Percentiles rank a stretch among this genome's conserved stretches.
These are phyloP conservation scores for Plebejus melissa DNA, from an alignment of 2,888 invertebrate genomes.

Conservation along the genomic window DNA sequence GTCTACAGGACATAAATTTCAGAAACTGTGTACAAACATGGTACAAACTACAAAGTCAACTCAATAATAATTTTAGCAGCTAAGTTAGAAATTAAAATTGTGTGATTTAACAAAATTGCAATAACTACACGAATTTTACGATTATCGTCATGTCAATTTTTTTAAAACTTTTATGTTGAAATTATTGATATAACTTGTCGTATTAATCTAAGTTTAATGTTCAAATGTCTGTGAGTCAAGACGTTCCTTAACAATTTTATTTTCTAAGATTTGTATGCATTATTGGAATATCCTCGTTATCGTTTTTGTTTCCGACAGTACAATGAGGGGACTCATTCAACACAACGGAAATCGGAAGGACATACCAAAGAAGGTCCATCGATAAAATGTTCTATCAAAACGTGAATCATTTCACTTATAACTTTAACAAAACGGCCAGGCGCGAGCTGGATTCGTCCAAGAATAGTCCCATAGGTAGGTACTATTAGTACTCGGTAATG, in stretches of 20 bases:
- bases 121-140: too few species aligned
- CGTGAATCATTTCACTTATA: conserved; percentile 21
- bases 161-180: too few species aligned
- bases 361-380: conserved; percentile 2
- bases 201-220: too few species aligned
- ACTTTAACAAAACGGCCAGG: background rate
- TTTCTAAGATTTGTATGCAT: background rate
- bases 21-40: too few species aligned
- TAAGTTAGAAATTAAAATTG: too few species aligned
- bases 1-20: background rate
- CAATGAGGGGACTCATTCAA: background rate
- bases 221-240: too few species aligned
- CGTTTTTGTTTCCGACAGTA: conserved; percentile 6
- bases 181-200: too few species aligned
- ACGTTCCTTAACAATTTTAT: background rate
- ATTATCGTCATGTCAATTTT: too few species aligned
- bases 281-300: background rate
- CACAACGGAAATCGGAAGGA: conserved; percentile 15
- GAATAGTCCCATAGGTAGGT: background rate
- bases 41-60: too few species aligned
- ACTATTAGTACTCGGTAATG: background rate
- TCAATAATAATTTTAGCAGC: too few species aligned
- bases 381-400: conserved; percentile 13
- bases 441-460: background rate
- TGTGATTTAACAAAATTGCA: too few species aligned